Evolutionary conservation across 2,797 vertebrate species (phyloP).

Genomic region (Melanotaenia parkinsoni): DNA sequence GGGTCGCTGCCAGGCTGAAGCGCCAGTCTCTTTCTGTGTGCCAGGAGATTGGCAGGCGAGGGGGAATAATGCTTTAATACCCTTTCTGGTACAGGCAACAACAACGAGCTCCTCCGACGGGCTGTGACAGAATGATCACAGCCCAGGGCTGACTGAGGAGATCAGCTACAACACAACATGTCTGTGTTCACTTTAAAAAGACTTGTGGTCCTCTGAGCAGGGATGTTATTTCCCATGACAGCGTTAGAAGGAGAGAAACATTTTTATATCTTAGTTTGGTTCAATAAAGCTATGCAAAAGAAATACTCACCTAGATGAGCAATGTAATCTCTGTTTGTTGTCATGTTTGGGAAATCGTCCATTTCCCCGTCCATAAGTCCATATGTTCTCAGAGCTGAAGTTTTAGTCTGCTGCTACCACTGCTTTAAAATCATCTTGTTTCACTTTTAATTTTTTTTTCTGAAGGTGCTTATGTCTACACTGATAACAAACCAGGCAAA

Average conservation of each 20-base stretch:
- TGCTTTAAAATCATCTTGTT: conserved; percentile 9
- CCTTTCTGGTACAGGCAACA: conserved; percentile 64
- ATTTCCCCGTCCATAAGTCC: conserved; percentile 7
- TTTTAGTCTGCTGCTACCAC: conserved; percentile 9
- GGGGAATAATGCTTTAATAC: conserved; percentile 66
- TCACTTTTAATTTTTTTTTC: conserved; percentile 13
- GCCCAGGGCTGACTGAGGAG: conserved; percentile 57
- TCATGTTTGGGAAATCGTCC: conserved; percentile 16
- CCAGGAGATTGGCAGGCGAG: conserved; percentile 75
- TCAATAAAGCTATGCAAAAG: conserved; percentile 4
- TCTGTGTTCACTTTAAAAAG: conserved; percentile 46
- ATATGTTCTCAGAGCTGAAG: neutral
- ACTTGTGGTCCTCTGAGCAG: conserved; percentile 33
- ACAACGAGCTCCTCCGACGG: conserved; percentile 61
- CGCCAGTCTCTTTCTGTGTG: conserved; percentile 69
- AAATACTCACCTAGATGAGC: conserved; percentile 63
- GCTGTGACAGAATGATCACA: conserved; percentile 68
- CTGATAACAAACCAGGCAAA: conserved; percentile 20
- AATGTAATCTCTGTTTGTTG: conserved; percentile 3
- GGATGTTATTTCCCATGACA: conserved; percentile 33
- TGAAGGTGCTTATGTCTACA: conserved; percentile 23
- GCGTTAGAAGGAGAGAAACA: conserved; percentile 3
- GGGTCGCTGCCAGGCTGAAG: conserved; percentile 79
- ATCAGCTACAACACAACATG: conserved; percentile 50
- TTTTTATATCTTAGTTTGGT: conserved; percentile 7